Base-by-base conservation (phyloP, 2,797 vertebrate genomes). In the Sebastes miniatus region DNA sequence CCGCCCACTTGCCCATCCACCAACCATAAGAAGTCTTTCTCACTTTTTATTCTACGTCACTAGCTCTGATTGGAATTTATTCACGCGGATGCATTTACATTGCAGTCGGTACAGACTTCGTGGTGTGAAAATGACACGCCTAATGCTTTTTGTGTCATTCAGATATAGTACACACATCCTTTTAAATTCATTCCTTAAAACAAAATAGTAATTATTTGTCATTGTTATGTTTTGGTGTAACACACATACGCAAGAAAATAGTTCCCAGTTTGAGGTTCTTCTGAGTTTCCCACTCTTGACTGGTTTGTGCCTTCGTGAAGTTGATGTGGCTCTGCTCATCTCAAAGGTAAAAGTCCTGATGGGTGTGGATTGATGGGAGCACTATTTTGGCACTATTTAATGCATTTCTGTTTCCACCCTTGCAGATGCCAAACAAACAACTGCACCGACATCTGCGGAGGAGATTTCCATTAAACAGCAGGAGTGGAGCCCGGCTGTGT, bases 391-490 rank as follows among this genome's bases (percentile, higher is more conserved):
- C 6, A 13, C 64, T 59, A 3, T 69, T 2, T 80, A 64, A 85
- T 27, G 10, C 10, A 20, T 57, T 56, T 66, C 18, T 25, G 1
- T 79, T 72, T 80, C 27, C 18, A 8, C 27, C 20, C 29, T 68
- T 85, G n/a, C 85, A 91, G 91, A 88, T 57, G 76, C 54, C 69
- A 80, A 71, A 78, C 69, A 68, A 12, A 32, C 43, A 5, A 34
- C 50, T 27, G 1, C 13, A 78, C 69, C 65, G 14, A 32, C 43
- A 5, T 31, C 50, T 24, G 1, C 13, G 0, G 80, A 79, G 52
- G 79, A 84, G 13, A 47, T n/a, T 25, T 11, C 25, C 24, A 22
- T 25, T 1, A 59, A 72, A 84, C 31, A 75, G 43, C 69, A 67
- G 69, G 81, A 75, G 24, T 88, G 80, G 78, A 72, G 57, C 56